These are phyloP conservation scores for Takifugu bimaculatus DNA, from an alignment of 2,113 vertebrate genomes.

Conservation along the genomic window DNA sequence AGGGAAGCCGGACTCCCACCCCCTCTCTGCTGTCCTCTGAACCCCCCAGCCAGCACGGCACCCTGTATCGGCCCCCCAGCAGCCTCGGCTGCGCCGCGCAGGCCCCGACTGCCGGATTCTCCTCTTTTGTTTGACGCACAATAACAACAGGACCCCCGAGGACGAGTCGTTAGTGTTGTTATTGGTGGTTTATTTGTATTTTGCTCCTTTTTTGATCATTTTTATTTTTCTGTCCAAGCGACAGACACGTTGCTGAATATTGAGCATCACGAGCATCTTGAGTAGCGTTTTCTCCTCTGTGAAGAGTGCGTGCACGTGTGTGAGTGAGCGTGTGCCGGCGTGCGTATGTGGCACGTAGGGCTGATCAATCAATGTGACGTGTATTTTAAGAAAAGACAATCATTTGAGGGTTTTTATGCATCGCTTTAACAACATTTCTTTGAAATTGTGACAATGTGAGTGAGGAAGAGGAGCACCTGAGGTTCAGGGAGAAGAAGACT, in stretches of 20 bases:
- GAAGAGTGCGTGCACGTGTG: constrained; percentile 52
- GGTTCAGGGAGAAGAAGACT: constrained; percentile 38
- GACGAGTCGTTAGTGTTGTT: constrained; percentile 54
- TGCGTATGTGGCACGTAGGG: constrained; percentile 42
- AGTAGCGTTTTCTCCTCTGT: constrained; percentile 60
- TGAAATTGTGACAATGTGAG: constrained; percentile 37
- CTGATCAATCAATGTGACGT: constrained; percentile 45
- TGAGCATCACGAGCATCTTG: constrained; percentile 57
- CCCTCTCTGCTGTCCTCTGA: constrained; percentile 87
- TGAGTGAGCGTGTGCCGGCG: constrained; percentile 36
- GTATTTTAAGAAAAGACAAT: constrained; percentile 73
- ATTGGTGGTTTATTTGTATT: constrained; percentile 58
- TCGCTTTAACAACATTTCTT: constrained; percentile 55
- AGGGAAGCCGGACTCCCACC: constrained; percentile 95
- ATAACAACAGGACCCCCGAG: constrained; percentile 56
- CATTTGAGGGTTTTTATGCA: constrained; percentile 58
- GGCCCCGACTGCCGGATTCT: constrained; percentile 91
- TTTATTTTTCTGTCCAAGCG: constrained; percentile 41
- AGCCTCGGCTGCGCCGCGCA: constrained; percentile 87
- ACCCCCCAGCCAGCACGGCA: constrained; percentile 80
- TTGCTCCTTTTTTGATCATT: constrained; percentile 25
- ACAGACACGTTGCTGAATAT: constrained; percentile 55
- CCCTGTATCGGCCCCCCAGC: constrained; percentile 92
- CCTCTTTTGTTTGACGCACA: constrained; percentile 91
- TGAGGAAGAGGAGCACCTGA: constrained; percentile 32